These are phyloP conservation scores for Cathartes aura DNA, from an alignment of 2,113 vertebrate species.

Conservation along the genomic window DNA sequence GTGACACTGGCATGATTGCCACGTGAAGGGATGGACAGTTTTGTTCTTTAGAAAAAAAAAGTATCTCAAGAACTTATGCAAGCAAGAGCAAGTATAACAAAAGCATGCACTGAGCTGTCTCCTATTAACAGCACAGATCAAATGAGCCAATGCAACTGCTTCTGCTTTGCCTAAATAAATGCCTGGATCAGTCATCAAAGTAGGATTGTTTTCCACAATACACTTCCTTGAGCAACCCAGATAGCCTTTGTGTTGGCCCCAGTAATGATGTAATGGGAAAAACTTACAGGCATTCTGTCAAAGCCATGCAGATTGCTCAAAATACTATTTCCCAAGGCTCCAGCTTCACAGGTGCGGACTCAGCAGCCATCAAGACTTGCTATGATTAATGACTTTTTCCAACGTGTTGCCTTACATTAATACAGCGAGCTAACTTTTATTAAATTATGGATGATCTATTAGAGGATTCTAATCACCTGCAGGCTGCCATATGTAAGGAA, in stretches of 20 bases:
- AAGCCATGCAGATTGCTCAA: conserved; percentile 74
- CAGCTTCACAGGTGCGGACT: conserved; percentile 82
- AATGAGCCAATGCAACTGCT: conserved; percentile 54
- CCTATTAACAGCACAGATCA: conserved; percentile 44
- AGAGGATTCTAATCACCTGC: conserved; percentile 18
- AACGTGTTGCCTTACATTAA: neutral
- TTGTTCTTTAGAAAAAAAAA: neutral
- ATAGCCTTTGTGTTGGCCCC: conserved; percentile 66
- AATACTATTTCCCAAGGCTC: conserved; percentile 75
- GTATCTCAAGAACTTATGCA: neutral
- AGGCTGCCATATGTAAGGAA: neutral
- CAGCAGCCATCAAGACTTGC: conserved; percentile 57
- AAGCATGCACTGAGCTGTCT: conserved; percentile 61
- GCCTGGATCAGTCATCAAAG: conserved; percentile 70
- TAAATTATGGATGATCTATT: neutral
- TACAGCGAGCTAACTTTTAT: neutral
- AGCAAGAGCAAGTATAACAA: conserved; percentile 60
- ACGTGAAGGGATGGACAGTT: neutral
- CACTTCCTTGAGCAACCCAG: conserved; percentile 62
- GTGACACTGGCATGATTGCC: neutral
- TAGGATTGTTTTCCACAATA: conserved; percentile 64
- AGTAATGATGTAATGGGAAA: conserved; percentile 80
- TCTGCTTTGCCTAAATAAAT: conserved; percentile 67
- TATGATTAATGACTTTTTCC: conserved; percentile 79
- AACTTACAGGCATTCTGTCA: conserved; percentile 65